phyloP scores from a whole-genome alignment of 2,888 invertebrate species.

The Acleris laterana region DNA sequence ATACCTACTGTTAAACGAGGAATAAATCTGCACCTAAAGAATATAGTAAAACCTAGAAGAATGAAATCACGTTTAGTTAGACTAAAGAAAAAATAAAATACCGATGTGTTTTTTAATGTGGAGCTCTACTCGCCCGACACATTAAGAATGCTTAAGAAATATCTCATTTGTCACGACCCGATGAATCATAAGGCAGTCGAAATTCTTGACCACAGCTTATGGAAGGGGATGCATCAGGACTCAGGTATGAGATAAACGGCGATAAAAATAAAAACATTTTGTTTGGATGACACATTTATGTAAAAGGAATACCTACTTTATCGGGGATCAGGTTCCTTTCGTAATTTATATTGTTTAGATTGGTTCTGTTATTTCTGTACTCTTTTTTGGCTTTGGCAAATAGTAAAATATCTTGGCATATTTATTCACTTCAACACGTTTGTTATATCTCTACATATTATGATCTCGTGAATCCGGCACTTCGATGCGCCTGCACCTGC shows the following conservation, averaged over 20 bases:
- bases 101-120: neutral
- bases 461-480: too few species aligned
- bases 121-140: neutral
- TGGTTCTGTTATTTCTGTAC: too few species aligned
- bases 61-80: neutral
- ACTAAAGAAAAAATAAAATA: neutral
- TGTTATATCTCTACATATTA: too few species aligned
- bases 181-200: slow-evolving; percentile 60
- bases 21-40: neutral
- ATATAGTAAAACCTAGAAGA: neutral
- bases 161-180: slow-evolving; percentile 39
- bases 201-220: slow-evolving; percentile 62
- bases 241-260: slow-evolving; percentile 42
- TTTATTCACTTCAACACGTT: too few species aligned
- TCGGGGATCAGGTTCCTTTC: neutral
- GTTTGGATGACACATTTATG: neutral
- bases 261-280: slow-evolving; percentile 8
- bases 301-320: neutral
- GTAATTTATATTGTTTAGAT: neutral
- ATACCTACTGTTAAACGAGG: neutral
- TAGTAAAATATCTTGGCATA: too few species aligned
- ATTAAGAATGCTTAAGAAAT: slow-evolving; percentile 19
- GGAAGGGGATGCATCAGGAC: slow-evolving; percentile 63
- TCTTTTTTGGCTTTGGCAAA: too few species aligned
- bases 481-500: too few species aligned